Conservation (phyloP, 1,140 invertebrate genomes). For the Helicoverpa zea region DNA sequence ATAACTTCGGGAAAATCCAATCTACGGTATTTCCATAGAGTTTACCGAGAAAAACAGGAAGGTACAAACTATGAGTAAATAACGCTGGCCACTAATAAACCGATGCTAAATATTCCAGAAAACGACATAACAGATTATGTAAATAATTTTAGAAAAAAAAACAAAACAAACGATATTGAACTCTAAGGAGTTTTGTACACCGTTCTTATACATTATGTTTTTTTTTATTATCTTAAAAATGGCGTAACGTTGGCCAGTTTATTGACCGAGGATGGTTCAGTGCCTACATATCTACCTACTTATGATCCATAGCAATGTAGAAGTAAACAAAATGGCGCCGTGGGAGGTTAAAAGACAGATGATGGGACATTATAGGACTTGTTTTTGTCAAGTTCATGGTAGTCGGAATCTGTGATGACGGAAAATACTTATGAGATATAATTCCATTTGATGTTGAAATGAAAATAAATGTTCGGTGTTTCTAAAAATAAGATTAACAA, state of each 20-base stretch:
- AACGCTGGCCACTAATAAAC: constrained; percentile 10
- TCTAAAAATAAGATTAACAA: too few relatives aligned
- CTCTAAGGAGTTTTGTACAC: constrained; percentile 27
- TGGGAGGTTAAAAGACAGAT: constrained; percentile 27
- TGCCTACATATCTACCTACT: constrained; percentile 32
- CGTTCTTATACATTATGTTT: constrained; percentile 27
- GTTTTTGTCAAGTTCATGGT: constrained; percentile 18
- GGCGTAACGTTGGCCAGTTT: constrained; percentile 37
- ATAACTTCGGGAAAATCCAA: constrained; percentile 4
- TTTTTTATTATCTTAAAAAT: constrained; percentile 37
- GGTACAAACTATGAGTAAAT: neutral
- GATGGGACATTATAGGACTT: constrained; percentile 15
- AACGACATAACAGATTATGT: constrained; percentile 14
- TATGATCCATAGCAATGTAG: constrained; percentile 20
- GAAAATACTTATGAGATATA: neutral
- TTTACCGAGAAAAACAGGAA: neutral
- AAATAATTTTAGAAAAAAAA: constrained; percentile 17
- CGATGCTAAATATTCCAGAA: neutral
- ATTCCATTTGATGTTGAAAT: neutral
- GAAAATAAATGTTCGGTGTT: too few relatives aligned
- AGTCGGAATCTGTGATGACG: neutral
- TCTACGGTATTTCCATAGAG: too few relatives aligned
- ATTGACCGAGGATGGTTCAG: constrained; percentile 31
- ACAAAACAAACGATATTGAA: constrained; percentile 26
- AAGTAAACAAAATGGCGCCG: constrained; percentile 34